Evolutionary conservation across 2,113 vertebrate genomes (phyloP).

Genomic region (Thamnophis sirtalis): DNA sequence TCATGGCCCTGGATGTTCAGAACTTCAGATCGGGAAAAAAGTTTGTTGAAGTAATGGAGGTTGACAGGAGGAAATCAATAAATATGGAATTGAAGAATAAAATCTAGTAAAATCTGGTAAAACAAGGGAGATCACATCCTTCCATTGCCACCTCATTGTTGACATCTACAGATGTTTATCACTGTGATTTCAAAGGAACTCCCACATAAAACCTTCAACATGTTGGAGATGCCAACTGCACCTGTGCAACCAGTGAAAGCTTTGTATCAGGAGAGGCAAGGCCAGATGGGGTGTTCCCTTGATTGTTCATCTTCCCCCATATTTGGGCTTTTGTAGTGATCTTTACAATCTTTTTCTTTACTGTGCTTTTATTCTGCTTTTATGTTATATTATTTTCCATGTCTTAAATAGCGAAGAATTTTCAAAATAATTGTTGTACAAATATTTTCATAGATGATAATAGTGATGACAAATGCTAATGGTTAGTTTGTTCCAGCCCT

Average conservation of each 20-base stretch:
- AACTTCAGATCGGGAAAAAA: background rate
- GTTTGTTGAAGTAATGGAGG: background rate
- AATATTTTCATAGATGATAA: background rate
- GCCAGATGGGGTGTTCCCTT: background rate
- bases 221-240: background rate
- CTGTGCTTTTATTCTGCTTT: background rate
- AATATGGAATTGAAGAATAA: slow-evolving; percentile 16
- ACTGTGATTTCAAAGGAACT: background rate
- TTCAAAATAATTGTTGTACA: background rate
- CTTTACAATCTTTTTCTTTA: background rate
- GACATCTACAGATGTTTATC: background rate
- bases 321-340: background rate
- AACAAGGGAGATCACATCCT: background rate
- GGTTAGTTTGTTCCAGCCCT: background rate
- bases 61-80: slow-evolving; percentile 18
- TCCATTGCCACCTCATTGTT: background rate
- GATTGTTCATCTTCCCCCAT: background rate
- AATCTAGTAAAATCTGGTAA: background rate
- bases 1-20: background rate
- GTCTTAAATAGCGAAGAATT: background rate
- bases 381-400: background rate
- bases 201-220: background rate
- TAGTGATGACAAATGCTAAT: background rate
- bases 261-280: background rate
- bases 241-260: background rate